phyloP scores from a whole-genome alignment of 2,888 invertebrate species.

The Clepsis dumicolana region DNA sequence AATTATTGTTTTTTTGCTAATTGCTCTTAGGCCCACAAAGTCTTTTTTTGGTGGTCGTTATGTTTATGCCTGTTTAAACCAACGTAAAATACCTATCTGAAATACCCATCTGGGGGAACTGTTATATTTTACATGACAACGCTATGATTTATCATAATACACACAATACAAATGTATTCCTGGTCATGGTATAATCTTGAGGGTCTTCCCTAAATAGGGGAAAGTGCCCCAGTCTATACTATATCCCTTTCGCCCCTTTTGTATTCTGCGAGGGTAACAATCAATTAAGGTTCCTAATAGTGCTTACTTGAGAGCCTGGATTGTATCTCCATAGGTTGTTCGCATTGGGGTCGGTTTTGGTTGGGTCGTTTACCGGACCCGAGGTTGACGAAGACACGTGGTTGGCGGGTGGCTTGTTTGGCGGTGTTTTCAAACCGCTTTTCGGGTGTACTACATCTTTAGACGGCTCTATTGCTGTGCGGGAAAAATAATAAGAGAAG shows the following conservation, averaged over 20 bases:
- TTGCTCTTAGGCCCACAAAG: too few species aligned
- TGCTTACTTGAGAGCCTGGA: slow-evolving; percentile 12
- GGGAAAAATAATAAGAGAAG: background rate
- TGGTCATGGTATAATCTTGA: background rate
- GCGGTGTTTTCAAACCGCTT: background rate
- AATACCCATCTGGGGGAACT: too few species aligned
- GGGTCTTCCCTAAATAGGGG: background rate
- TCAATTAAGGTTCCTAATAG: background rate
- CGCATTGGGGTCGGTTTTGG: background rate
- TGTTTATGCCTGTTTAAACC: too few species aligned
- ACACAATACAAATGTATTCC: too few species aligned
- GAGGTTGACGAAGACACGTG: background rate
- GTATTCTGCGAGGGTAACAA: background rate
- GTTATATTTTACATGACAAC: too few species aligned
- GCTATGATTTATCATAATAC: too few species aligned
- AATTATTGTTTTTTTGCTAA: too few species aligned
- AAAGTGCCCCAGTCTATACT: background rate
- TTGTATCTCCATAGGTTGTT: slow-evolving; percentile 6
- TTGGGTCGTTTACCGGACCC: background rate
- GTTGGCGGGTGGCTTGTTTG: background rate
- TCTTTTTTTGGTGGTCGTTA: too few species aligned
- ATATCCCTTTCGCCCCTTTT: background rate
- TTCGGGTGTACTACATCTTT: slow-evolving; percentile 47
- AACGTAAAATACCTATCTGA: too few species aligned
- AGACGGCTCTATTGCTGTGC: slow-evolving; percentile 53